Evolutionary conservation across 2,888 invertebrate genomes (phyloP).

Genomic region (Phaedon cochleariae): DNA sequence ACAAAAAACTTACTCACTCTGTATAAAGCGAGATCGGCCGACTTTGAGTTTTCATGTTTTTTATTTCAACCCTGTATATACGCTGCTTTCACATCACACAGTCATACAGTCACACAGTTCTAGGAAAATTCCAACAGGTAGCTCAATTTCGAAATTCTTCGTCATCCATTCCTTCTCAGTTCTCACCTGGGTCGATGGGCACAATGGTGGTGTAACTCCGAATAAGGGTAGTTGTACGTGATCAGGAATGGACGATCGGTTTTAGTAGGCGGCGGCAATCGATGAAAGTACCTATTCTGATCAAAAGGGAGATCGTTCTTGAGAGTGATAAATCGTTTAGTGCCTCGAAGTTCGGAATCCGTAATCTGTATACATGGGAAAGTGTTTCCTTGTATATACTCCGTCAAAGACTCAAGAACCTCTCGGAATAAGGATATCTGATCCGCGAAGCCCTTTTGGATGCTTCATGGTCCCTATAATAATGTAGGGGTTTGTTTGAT

Average conservation of each 20-base stretch:
- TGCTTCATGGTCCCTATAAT: too few species aligned
- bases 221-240: slow-evolving; percentile 38
- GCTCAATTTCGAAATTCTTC: slow-evolving; percentile 19
- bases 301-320: slow-evolving; percentile 24
- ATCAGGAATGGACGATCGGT: slow-evolving; percentile 27
- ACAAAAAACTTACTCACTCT: too few species aligned
- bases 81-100: too few species aligned
- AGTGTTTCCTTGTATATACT: slow-evolving; percentile 24
- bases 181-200: slow-evolving; percentile 36
- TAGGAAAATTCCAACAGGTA: slow-evolving; percentile 29
- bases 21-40: too few species aligned
- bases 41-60: too few species aligned
- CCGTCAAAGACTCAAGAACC: not conserved
- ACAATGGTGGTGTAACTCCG: slow-evolving; percentile 35
- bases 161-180: slow-evolving; percentile 30
- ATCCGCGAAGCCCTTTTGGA: too few species aligned
- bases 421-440: not conserved
- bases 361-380: slow-evolving; percentile 18
- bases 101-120: slow-evolving; percentile 15
- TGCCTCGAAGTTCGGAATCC: slow-evolving; percentile 14
- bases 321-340: slow-evolving; percentile 32
- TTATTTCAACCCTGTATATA: too few species aligned
- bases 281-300: slow-evolving; percentile 23
- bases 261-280: slow-evolving; percentile 33
- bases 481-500: too few species aligned